Base-by-base conservation (phyloP, 2,888 invertebrate species). In the Drosophila tripunctata region DNA sequence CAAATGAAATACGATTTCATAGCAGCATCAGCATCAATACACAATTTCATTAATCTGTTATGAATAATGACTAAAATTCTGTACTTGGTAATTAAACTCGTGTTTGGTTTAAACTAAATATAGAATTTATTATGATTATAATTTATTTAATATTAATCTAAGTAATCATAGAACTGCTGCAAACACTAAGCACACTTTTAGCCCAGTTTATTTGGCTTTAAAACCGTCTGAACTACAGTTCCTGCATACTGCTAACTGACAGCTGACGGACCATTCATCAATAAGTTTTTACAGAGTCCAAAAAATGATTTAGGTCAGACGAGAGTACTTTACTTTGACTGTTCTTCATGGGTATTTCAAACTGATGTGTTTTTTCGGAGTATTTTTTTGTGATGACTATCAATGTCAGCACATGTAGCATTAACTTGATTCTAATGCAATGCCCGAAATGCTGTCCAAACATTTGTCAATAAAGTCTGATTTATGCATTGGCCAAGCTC, bases 381-480 rank as follows among this genome's bases (percentile, higher is more conserved):
- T 15, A 10, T 8, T 38, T 24, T 27, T 52, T n/a, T n/a, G n/a
- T 1, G n/a, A 5, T 14, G n/a, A 21, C 19, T 57, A 58, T 69
- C 68, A 52, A 44, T 54, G 35, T 72, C 48, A 38, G 51, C 33
- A 14, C 19, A 21, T 50, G 44, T 36, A 33, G 22, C 35, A 54
- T 43, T 55, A 55, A 51, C 45, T 41, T 36, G 68, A 22, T 50
- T 60, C 40, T 54, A 60, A 47, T 55, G 68, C 69, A 56, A 56
- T 47, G 43, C 7, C 51, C 40, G 57, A 51, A 57, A 57, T 40
- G 50, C 22, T 33, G 7, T 4, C 30, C 48, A 43, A 62, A 70
- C 31, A 44, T 51, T 43, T 67, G 52, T 12, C 40, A 50, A 56
- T 50, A 45, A 54, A 57, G 12, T 45, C 24, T 15, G 50, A 54